A percentile compares a stretch with the other conserved stretches of the same genome.
phyloP scores from a whole-genome alignment of 2,888 invertebrate genomes.

The Mythimna albipuncta region DNA sequence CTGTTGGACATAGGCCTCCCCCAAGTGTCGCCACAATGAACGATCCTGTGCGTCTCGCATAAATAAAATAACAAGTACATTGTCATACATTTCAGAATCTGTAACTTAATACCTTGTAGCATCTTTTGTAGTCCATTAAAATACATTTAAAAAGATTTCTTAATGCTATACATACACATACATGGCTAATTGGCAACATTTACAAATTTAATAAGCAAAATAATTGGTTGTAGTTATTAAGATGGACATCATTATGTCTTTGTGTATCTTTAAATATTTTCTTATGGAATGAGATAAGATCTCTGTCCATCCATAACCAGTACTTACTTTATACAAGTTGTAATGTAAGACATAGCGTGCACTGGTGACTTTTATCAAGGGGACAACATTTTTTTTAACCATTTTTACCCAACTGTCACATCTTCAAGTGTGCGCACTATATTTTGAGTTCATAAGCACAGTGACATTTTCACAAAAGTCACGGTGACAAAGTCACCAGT shows the following conservation, averaged over 20 bases:
- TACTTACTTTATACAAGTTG: background rate
- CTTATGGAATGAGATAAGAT: conserved; percentile 35
- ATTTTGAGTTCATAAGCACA: no score
- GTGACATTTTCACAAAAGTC: no score
- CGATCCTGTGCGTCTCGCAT: no score
- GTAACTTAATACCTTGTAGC: background rate
- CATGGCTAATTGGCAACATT: conserved; percentile 32
- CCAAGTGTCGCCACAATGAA: no score
- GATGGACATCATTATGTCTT: conserved; percentile 18
- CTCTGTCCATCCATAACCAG: background rate
- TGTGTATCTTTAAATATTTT: conserved; percentile 23
- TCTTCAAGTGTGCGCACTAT: no score
- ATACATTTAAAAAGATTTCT: background rate
- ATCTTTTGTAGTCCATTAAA: background rate
- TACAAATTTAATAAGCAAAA: conserved; percentile 12
- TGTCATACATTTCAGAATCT: background rate
- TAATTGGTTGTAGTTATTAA: conserved; percentile 28
- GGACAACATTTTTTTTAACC: no score
- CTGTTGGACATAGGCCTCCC: no score
- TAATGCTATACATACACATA: conserved; percentile 18
- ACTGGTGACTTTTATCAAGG: no score
- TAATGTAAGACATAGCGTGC: no score
- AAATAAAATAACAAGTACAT: background rate
- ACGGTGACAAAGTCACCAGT: no score
- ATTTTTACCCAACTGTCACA: no score